Conservation (phyloP, 2,113 vertebrate species). For the Cinclus cinclus region DNA sequence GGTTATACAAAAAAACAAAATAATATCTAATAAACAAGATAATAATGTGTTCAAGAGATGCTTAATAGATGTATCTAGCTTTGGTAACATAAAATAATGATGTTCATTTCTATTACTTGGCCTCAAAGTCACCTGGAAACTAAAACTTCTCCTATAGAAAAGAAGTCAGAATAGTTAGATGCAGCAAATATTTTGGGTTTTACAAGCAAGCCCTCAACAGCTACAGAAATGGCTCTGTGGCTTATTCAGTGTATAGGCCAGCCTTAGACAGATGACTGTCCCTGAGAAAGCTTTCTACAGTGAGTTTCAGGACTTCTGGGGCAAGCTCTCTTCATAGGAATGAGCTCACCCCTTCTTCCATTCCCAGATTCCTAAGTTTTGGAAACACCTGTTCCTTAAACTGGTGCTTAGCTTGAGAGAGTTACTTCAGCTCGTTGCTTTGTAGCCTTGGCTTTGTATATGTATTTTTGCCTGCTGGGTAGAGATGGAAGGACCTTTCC, state of each 20-base stretch:
- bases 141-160: not conserved
- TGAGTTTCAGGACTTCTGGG: constrained; percentile 22
- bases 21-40: not conserved
- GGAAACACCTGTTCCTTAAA: constrained; percentile 58
- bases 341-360: constrained; percentile 2
- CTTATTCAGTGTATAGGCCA: constrained; percentile 30
- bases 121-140: not conserved
- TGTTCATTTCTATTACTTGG: not conserved
- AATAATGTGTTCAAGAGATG: not conserved
- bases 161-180: not conserved
- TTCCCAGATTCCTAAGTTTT: constrained; percentile 37
- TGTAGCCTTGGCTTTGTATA: not conserved
- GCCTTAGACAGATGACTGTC: constrained; percentile 28
- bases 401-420: constrained; percentile 7
- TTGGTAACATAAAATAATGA: not conserved
- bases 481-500: not conserved
- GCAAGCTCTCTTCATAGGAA: constrained; percentile 28
- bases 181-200: not conserved
- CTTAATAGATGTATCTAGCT: not conserved
- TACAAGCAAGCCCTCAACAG: not conserved
- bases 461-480: not conserved
- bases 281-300: constrained; percentile 35
- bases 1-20: not conserved
- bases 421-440: not conserved
- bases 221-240: not conserved